Base-by-base conservation (phyloP, 2,797 vertebrate genomes). In the Sebastes aleutianus region DNA sequence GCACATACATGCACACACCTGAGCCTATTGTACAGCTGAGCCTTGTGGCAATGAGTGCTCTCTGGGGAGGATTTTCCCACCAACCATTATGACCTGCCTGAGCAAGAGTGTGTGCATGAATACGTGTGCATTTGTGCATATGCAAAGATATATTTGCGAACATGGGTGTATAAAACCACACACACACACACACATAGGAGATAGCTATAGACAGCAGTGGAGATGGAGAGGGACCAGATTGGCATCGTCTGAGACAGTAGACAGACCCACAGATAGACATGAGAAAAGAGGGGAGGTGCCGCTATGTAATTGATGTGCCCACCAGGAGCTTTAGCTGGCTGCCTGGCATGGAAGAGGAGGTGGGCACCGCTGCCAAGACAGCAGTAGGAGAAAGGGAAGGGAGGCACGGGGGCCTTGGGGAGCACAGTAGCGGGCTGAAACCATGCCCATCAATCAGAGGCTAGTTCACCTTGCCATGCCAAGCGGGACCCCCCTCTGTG, bases 391-490 rank as follows among this genome's bases (percentile, higher is more conserved):
- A 92, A 93, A 91, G 91, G 88, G 85, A 91, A 91, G 89, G 87
- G 91, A 94, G 91, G 93, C 91, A 88, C 77, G 53, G 91, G 91
- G 63, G 91, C 92, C 89, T 92, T 89, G 75, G 95, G 94, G 94
- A 93, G 91, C 91, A 91, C 89, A 89, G 89, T 92, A 88, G 89
- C 80, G 75, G 81, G 91, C 93, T 94, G 95, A 95, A 94, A 93
- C 90, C 86, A 70, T 95, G 95, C 95, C 93, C 94, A 95, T 96
- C 94, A 96, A 95, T 96, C 95, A 96, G 95, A 90, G 92, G 94
- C 93, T 96, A 95, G 95, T 96, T 96, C 95, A 95, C 93, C 92
- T 94, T 94, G 91, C 88, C 91, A 89, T 94, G 94, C 93, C 95
- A 95, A 93, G 89, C 72, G 91, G 91, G 93, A 94, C 92, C 92